Percentiles rank a stretch among this genome's conserved stretches.
Evolutionary conservation across 2,113 vertebrate species (phyloP).

Genomic region (Dascyllus trimaculatus): DNA sequence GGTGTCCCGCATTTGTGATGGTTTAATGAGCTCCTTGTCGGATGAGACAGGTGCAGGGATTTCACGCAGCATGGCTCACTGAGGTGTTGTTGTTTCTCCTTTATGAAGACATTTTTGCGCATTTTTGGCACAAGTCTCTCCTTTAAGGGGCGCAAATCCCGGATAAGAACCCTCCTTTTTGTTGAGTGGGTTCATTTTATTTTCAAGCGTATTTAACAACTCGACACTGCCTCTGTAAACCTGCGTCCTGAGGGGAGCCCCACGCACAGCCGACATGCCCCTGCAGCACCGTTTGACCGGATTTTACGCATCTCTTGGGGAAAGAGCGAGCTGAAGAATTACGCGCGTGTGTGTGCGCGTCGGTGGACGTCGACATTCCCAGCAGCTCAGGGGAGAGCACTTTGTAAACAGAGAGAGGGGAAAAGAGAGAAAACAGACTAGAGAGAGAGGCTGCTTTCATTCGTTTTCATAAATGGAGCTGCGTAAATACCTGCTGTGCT

Average conservation of each 20-base stretch:
- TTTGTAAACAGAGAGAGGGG: slow-evolving; percentile 23
- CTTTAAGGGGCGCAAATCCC: not conserved
- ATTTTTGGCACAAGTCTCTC: not conserved
- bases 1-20: slow-evolving; percentile 57
- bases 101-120: not conserved
- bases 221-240: not conserved
- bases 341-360: slow-evolving; percentile 15
- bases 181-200: not conserved
- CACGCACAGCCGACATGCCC: slow-evolving; percentile 52
- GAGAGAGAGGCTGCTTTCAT: slow-evolving; percentile 33
- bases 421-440: not conserved
- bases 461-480: slow-evolving; percentile 78
- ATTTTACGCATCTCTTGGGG: slow-evolving; percentile 63
- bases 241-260: not conserved
- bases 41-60: slow-evolving; percentile 68
- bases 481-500: slow-evolving; percentile 72
- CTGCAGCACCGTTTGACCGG: slow-evolving; percentile 41
- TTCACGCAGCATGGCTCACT: slow-evolving; percentile 41
- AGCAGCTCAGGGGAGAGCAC: slow-evolving; percentile 34
- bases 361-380: slow-evolving; percentile 42
- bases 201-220: not conserved
- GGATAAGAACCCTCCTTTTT: not conserved
- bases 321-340: slow-evolving; percentile 48
- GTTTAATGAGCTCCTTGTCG: slow-evolving; percentile 45
- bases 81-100: slow-evolving; percentile 8